Base-by-base conservation (phyloP, 2,797 vertebrate species). In the Scarus forsteni region DNA sequence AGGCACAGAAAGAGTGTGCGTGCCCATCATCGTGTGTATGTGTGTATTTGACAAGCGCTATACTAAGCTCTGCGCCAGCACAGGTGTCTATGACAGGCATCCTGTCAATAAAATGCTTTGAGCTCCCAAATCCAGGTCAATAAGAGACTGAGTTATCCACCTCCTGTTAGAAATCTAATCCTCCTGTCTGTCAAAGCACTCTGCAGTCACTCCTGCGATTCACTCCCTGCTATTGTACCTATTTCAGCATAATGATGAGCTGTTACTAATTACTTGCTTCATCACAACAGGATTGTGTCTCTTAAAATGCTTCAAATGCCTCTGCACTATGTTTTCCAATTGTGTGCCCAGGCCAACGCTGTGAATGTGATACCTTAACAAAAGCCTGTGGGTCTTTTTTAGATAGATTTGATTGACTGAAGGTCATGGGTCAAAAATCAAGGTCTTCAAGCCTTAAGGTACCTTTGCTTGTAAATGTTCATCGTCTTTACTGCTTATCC, bases 111-210 rank as follows among this genome's bases (percentile, higher is more conserved):
- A 79, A 88, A 78, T 60, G 65, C 82, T 77, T 75, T 79, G 67
- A 88, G 79, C 77, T 74, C 50, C 34, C 55, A 79, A 81, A 85
- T 85, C 63, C 75, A 76, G 73, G 73, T 83, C 87, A 90, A 85
- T 88, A 77, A 77, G 68, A 87, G 70, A 85, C 75, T 80, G 78
- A 62, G 81, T 80, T 79, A 87, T 70, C 77, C 57, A n/a, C 62
- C 66, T 73, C 45, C 79, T 63, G 73, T 75, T 85, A 57, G 70
- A 35, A 75, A 78, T 79, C 65, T 73, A 86, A 91, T 85, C 72
- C 64, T 9, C 57, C 73, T 83, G 67, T 86, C 82, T 69, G 58
- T 90, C 87, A 87, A 84, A 78, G 18, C 50, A 19, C 70, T 75
- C 71, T 54, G 51, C 63, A 7, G 55, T 75, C 73, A 56, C 59